These are phyloP conservation scores for Ericerus pela DNA, from an alignment of 1,140 invertebrate species.

Conservation along the genomic window DNA sequence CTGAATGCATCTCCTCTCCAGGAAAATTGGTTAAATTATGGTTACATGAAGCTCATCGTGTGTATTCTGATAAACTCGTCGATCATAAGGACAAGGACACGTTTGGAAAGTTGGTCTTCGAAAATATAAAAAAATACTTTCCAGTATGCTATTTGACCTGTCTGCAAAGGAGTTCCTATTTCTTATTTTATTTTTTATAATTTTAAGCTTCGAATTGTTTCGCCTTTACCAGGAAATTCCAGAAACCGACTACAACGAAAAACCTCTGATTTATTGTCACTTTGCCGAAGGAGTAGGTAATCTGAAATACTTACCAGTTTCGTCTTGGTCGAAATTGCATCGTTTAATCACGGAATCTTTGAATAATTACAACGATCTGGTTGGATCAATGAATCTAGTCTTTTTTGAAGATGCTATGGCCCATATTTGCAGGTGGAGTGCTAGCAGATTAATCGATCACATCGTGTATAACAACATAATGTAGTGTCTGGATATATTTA, in stretches of 20 bases:
- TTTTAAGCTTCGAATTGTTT: background rate
- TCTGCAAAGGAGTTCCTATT: background rate
- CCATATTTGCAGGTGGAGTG: slow-evolving; percentile 54
- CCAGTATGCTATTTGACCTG: slow-evolving; percentile 37
- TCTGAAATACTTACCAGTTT: slow-evolving; percentile 73
- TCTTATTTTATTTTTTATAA: background rate
- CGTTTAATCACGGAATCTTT: slow-evolving; percentile 67
- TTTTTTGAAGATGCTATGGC: slow-evolving; percentile 90
- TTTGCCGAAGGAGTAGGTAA: slow-evolving; percentile 83
- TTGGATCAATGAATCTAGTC: slow-evolving; percentile 86
- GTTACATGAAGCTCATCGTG: slow-evolving; percentile 75
- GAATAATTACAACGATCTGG: slow-evolving; percentile 50
- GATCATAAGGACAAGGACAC: slow-evolving; percentile 48
- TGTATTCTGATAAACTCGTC: slow-evolving; percentile 81
- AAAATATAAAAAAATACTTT: slow-evolving; percentile 71
- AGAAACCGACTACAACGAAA: slow-evolving; percentile 44
- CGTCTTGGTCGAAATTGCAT: slow-evolving; percentile 52
- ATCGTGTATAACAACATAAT: background rate
- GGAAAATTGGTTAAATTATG: slow-evolving; percentile 63
- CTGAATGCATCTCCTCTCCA: slow-evolving; percentile 52
- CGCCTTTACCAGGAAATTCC: slow-evolving; percentile 43
- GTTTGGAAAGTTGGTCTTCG: slow-evolving; percentile 57
- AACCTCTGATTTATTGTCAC: slow-evolving; percentile 73
- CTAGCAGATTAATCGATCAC: too few relatives aligned
- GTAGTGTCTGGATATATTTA: background rate